These are phyloP conservation scores for Pristionchus maxplancki DNA, from an alignment of 2,888 invertebrate species.

Conservation along the genomic window DNA sequence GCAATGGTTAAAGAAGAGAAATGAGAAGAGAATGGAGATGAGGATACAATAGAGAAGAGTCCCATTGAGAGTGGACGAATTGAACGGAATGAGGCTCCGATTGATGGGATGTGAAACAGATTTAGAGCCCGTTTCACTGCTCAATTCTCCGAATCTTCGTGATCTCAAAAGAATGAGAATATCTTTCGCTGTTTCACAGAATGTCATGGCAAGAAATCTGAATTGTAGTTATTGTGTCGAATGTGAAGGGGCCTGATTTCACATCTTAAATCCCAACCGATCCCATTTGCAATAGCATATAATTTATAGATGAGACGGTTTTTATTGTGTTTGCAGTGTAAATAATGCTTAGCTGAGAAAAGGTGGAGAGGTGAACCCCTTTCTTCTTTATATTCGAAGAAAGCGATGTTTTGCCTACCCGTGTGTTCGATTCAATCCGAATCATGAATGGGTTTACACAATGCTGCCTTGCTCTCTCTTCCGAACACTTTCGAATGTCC, in stretches of 20 bases:
- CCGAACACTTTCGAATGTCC: slow-evolving; percentile 18
- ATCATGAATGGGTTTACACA: background rate
- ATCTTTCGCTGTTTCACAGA: background rate
- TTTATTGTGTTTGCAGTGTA: too few species aligned
- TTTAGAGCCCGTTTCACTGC: background rate
- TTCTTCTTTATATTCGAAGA: background rate
- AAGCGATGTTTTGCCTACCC: background rate
- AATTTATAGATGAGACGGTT: too few species aligned
- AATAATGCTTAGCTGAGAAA: too few species aligned
- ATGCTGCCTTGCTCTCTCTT: background rate
- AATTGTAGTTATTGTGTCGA: too few species aligned
- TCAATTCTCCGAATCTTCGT: background rate
- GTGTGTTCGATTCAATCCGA: background rate
- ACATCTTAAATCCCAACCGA: too few species aligned
- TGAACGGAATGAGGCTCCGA: slow-evolving; percentile 33
- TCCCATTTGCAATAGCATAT: too few species aligned
- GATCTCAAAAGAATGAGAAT: background rate
- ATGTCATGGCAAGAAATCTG: background rate
- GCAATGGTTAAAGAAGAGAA: slow-evolving; percentile 45
- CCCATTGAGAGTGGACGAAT: background rate
- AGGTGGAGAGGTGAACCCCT: too few species aligned
- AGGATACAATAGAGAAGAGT: slow-evolving; percentile 26
- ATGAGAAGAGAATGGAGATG: slow-evolving; percentile 41
- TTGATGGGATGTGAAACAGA: slow-evolving; percentile 27
- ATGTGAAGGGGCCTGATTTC: too few species aligned